A percentile compares a stretch with the other conserved stretches of the same genome.
Evolutionary conservation across 1,140 invertebrate genomes (phyloP).

Genomic region (Drosophila teissieri): DNA sequence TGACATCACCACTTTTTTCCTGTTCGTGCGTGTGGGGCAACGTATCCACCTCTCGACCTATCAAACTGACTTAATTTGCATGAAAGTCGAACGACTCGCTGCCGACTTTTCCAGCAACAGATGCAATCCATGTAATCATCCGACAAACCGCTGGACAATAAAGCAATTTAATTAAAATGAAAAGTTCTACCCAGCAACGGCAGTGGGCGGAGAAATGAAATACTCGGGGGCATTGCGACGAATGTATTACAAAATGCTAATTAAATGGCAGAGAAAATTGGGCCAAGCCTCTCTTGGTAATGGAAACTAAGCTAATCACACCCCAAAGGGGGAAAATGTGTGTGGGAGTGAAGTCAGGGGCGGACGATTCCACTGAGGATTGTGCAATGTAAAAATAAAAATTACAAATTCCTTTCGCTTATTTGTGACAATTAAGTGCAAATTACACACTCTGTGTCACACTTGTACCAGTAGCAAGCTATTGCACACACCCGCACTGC

Average conservation of each 20-base stretch:
- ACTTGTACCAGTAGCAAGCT: conserved; percentile 9
- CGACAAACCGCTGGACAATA: conserved; percentile 35
- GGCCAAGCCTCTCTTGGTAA: conserved; percentile 61
- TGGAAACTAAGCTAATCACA: conserved; percentile 71
- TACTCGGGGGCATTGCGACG: conserved; percentile 66
- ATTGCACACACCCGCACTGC: not conserved
- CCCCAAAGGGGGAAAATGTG: conserved; percentile 22
- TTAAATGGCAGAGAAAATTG: conserved; percentile 74
- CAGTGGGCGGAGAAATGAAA: conserved; percentile 32
- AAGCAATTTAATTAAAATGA: conserved; percentile 71
- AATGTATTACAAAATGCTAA: conserved; percentile 81
- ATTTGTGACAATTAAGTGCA: conserved; percentile 74
- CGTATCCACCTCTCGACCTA: conserved; percentile 5
- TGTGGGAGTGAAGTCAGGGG: not conserved
- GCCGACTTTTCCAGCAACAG: conserved; percentile 5
- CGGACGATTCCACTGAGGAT: conserved; percentile 11
- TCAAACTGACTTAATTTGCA: conserved; percentile 28
- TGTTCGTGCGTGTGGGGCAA: not conserved
- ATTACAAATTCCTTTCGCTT: conserved; percentile 61
- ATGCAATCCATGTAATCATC: conserved; percentile 53
- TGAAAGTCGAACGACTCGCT: conserved; percentile 12
- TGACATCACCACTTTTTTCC: not conserved
- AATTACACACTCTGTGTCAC: conserved; percentile 60
- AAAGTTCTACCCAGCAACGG: conserved; percentile 40
- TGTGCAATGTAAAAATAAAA: conserved; percentile 34